Conservation (phyloP, 2,888 invertebrate species). For the Epistrophella euchroma region DNA sequence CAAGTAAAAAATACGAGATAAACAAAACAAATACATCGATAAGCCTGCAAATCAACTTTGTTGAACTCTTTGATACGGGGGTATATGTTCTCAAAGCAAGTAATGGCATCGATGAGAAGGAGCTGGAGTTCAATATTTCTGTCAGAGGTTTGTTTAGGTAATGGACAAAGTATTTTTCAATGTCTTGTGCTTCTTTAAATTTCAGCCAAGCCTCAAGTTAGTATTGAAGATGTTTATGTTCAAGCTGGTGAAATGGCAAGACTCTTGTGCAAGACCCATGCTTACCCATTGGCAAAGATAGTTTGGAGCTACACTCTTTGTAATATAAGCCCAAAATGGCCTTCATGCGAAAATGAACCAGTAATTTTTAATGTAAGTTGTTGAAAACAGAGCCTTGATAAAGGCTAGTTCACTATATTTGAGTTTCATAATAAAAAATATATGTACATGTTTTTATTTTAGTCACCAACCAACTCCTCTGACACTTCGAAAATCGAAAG, state of each 20-base stretch:
- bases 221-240: constrained; percentile 83
- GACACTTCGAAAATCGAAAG: constrained; percentile 78
- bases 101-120: constrained; percentile 83
- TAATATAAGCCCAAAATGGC: constrained; percentile 82
- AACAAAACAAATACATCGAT: constrained; percentile 79
- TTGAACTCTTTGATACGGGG: constrained; percentile 86
- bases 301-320: constrained; percentile 85
- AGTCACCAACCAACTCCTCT: constrained; percentile 74
- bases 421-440: no score
- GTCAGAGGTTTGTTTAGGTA: constrained; percentile 84
- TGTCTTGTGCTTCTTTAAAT: constrained; percentile 81
- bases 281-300: constrained; percentile 86
- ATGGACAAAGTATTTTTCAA: constrained; percentile 80
- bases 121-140: constrained; percentile 84
- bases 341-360: constrained; percentile 78
- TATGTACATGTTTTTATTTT: no score
- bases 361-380: constrained; percentile 80
- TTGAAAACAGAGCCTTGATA: neutral
- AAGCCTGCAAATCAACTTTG: constrained; percentile 84
- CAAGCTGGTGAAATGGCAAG: constrained; percentile 82
- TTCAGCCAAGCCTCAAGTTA: constrained; percentile 85
- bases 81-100: constrained; percentile 85
- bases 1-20: constrained; percentile 79
- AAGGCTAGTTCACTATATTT: neutral
- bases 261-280: constrained; percentile 85